These are phyloP conservation scores for Gymnopithys bicolor DNA, from an alignment of 2,797 vertebrate genomes.

Conservation along the genomic window DNA sequence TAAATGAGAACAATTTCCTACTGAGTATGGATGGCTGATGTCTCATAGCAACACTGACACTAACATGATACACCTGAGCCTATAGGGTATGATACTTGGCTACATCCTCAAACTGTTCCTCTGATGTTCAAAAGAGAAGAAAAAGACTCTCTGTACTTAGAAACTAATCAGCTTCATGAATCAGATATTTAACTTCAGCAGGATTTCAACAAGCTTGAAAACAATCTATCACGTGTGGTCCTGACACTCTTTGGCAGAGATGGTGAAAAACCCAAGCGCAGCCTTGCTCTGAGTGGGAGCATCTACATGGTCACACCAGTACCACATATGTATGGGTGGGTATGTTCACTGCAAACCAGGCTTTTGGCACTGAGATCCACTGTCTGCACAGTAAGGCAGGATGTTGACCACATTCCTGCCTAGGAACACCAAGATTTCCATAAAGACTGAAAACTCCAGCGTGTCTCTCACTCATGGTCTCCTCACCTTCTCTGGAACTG, in stretches of 20 bases:
- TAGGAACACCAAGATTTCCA: neutral
- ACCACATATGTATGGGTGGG: rapidly evolving
- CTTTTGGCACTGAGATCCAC: neutral
- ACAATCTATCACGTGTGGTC: neutral
- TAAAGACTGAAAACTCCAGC: neutral
- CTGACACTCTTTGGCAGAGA: neutral
- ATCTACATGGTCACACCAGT: rapidly evolving
- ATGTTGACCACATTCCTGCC: neutral
- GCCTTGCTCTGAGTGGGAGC: neutral
- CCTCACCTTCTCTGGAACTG: neutral
- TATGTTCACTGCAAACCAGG: neutral
- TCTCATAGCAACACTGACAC: neutral
- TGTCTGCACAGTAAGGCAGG: neutral
- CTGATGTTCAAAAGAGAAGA: neutral
- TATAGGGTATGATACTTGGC: neutral
- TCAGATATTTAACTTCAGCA: neutral
- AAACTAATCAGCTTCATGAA: neutral
- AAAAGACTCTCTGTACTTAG: neutral
- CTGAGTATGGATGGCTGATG: neutral
- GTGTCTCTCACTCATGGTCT: rapidly evolving
- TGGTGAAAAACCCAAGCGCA: neutral
- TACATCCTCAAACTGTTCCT: neutral
- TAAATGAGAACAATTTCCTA: conserved; percentile 17
- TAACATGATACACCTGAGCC: neutral
- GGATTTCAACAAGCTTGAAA: neutral